Percentiles rank a stretch among this genome's conserved stretches.
phyloP scores from a whole-genome alignment of 2,113 vertebrate species.

The Mobula birostris region DNA sequence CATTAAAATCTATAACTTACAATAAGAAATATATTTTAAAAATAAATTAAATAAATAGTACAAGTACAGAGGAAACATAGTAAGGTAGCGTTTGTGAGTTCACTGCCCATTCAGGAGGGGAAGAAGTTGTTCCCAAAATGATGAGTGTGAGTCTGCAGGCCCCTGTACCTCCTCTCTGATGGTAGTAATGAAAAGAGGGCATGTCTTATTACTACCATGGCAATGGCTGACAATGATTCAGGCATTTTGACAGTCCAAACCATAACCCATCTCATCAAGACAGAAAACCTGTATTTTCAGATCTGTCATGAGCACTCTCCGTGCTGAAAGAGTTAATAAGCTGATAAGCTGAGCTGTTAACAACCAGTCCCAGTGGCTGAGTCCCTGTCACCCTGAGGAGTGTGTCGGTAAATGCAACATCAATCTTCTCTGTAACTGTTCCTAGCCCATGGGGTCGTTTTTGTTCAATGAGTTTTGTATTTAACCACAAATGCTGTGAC shows the following conservation, averaged over 20 bases:
- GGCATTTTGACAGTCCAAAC: not conserved
- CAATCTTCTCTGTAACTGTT: not conserved
- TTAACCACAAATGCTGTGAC: constrained; percentile 9
- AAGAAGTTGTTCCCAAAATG: too few relatives aligned
- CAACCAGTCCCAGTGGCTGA: not conserved
- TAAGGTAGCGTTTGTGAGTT: too few relatives aligned
- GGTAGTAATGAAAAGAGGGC: too few relatives aligned
- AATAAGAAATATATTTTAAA: too few relatives aligned
- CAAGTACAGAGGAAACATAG: too few relatives aligned
- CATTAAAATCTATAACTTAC: too few relatives aligned
- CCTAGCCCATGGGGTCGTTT: not conserved
- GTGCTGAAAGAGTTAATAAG: not conserved
- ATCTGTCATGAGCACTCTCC: not conserved
- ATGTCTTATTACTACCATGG: not conserved
- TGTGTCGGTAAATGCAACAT: not conserved
- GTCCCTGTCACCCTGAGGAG: not conserved
- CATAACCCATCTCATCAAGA: too few relatives aligned
- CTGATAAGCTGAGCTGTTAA: constrained; percentile 1
- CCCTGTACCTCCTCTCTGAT: too few relatives aligned
- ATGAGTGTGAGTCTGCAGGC: too few relatives aligned
- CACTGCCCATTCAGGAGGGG: too few relatives aligned
- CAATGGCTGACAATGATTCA: not conserved
- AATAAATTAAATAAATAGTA: too few relatives aligned
- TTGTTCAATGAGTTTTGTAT: not conserved
- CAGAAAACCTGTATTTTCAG: not conserved